These are phyloP conservation scores for Drosophila subsilvestris DNA, from an alignment of 2,888 invertebrate species.

Conservation along the genomic window DNA sequence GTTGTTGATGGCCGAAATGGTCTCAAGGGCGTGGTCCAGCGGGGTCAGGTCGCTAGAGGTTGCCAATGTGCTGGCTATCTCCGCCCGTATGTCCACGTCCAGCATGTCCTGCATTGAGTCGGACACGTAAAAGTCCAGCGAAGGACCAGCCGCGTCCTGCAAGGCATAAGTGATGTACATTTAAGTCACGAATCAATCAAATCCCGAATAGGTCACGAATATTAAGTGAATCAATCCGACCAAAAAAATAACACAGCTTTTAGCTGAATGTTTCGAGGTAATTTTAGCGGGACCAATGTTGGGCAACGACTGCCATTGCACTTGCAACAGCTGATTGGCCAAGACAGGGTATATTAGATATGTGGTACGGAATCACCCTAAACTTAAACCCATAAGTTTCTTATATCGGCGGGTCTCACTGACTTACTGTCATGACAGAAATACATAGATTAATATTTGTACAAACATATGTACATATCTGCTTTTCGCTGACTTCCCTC, in stretches of 20 bases:
- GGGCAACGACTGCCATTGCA: background rate
- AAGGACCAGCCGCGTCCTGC: conserved; percentile 86
- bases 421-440: too few relatives aligned
- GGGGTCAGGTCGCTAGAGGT: conserved; percentile 88
- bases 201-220: too few relatives aligned
- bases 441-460: too few relatives aligned
- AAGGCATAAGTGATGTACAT: conserved; percentile 62
- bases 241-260: background rate
- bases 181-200: too few relatives aligned
- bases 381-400: too few relatives aligned
- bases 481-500: background rate
- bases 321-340: background rate
- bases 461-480: background rate
- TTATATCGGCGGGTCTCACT: too few relatives aligned
- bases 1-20: conserved; percentile 74
- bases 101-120: conserved; percentile 95
- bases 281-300: background rate
- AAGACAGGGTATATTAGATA: background rate
- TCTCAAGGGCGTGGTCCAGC: conserved; percentile 82
- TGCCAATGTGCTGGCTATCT: conserved; percentile 92
- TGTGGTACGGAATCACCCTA: too few relatives aligned
- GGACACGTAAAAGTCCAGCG: conserved; percentile 88
- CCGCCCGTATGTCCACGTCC: conserved; percentile 94
- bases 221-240: background rate
- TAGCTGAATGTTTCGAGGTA: background rate